Evolutionary conservation across 2,113 vertebrate genomes (phyloP), one percentile per base, ranked within the genome.

Genomic region (Prietella phreatophila): DNA sequence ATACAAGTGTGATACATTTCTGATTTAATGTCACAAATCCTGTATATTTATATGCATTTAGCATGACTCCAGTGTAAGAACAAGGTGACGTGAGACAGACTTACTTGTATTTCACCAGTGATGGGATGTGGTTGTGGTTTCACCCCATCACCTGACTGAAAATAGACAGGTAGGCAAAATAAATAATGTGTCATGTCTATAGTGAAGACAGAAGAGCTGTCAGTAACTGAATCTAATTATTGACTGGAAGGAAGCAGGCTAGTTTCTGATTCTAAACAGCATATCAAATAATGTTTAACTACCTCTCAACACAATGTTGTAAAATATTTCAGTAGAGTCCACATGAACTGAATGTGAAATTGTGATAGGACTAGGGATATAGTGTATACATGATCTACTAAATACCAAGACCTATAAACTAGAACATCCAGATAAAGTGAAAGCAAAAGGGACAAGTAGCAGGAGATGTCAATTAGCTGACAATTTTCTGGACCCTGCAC

Each of bases 91-190:
- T 60, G 13, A 55, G 39, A 50, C 11, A 86, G 10, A 79, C 89
- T 81, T 96, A 99, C 98, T 97, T 99, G 98, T 93, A 99, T 98
- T 95, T 99, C 98, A 92, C 98, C 98, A 47, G 96, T 98, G 92
- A 99, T 96, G 65, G 96, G 96, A 94, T 99, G 97, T 69, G 97
- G 95, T 89, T 93, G 92, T 79, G 93, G 90, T 91, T 96, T 99
- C 0, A 94, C 86, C 27, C 91, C 88, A 90, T 99, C 98, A 0
- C 95, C 84, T 55, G 96, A 92, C 98, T 99, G 94, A 17, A 92
- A 91, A 92, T 56, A 80, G 55, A 71, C 33, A 89, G 67, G 86
- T 20, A 55, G n/a, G 25, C 5, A 19, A 83, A 85, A 76, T 55
- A 63, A 47, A 55, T 39, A 27, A 61, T 39, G 33, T 27, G 75